Base-by-base conservation (phyloP, 2,888 invertebrate genomes). In the Rhamnusium bicolor region DNA sequence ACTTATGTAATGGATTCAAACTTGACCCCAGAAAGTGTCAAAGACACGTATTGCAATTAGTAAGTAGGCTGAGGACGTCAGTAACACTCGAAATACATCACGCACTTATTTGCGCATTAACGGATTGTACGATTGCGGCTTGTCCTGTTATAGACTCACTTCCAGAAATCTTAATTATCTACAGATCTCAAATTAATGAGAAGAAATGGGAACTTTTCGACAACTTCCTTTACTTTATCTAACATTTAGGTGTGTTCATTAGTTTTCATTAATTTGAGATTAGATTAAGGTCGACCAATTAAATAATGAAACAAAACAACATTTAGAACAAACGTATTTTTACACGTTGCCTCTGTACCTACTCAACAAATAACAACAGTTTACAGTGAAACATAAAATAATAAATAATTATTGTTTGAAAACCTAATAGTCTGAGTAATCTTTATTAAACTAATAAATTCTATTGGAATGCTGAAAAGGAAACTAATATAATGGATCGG, bases 111-210 rank as follows among this genome's bases (percentile, higher is more conserved):
- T 78, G 76, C 74, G 79, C 75, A 63, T 77, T 77, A 72, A 61
- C 58, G 65, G 74, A 71, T 66, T 75, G 62, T 61, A 63, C 72
- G 53, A 46, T 49, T 54, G 47, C 29, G 49, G 14, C 2, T 53
- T 53, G 74, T 70, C 62, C 79, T 73, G 79, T 61, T 58, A 68
- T 67, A 68, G 75, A 74, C 74, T 77, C 78, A 76, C 74, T 76
- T 73, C 74, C 78, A 79, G 78, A 77, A 78, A 75, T 81, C 82
- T 83, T 83, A 83, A 83, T 83, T 83, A 83, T 83, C 81, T 67
- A 71, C 82, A 79, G 80, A 81, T 82, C 80, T 77, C 75, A 74
- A 78, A 78, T 82, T 81, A 83, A 83, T 81, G 76, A 81, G 82
- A 78, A 81, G 80, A 77, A 79, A 81, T 79, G 76, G 76, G 78